Percentiles rank a stretch among this genome's conserved stretches.
Conservation (phyloP, 2,888 invertebrate species). For the Ormyrus nitidulus region DNA sequence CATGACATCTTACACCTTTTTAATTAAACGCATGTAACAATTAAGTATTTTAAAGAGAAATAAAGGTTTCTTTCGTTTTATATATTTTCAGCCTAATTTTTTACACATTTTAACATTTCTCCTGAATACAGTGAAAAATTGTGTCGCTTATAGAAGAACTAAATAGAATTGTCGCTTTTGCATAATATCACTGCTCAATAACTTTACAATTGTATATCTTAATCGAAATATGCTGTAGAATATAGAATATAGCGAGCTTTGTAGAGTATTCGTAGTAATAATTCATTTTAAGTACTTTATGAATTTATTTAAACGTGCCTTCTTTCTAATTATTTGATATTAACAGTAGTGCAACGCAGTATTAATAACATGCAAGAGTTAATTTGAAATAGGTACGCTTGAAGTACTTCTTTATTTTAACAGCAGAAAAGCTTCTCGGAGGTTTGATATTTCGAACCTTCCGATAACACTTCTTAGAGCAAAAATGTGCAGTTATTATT, state of each 20-base stretch:
- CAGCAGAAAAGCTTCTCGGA: too few relatives aligned
- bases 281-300: conserved; percentile 44
- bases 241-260: conserved; percentile 21
- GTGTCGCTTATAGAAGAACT: neutral
- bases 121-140: conserved; percentile 21
- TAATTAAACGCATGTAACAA: too few relatives aligned
- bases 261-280: conserved; percentile 37
- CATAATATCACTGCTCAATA: conserved; percentile 9
- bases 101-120: conserved; percentile 1
- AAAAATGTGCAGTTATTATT: too few relatives aligned
- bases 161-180: conserved; percentile 9
- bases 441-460: too few relatives aligned
- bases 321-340: neutral
- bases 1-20: too few relatives aligned
- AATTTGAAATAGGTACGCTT: neutral
- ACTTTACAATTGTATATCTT: conserved; percentile 16
- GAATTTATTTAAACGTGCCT: conserved; percentile 7
- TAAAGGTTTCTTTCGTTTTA: too few relatives aligned
- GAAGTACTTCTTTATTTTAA: neutral
- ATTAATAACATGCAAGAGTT: conserved; percentile 10
- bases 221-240: conserved; percentile 21
- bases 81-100: too few relatives aligned
- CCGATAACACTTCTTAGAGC: too few relatives aligned
- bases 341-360: conserved; percentile 1
- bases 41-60: too few relatives aligned